Evolutionary conservation across 2,113 vertebrate genomes (phyloP).

Genomic region (Pelmatolapia mariae): DNA sequence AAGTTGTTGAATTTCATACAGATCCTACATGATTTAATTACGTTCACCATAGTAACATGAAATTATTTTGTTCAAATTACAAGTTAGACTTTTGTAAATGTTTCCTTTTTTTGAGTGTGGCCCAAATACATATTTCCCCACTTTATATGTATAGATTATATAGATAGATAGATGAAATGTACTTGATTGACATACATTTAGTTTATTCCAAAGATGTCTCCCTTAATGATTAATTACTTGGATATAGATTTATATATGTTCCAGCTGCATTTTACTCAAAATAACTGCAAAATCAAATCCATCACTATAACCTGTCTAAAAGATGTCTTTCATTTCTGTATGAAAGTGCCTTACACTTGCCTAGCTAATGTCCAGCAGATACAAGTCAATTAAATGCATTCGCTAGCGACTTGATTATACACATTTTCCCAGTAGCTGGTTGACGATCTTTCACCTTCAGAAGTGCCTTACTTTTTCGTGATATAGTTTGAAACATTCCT

Average conservation of each 20-base stretch:
- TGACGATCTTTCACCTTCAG: not conserved
- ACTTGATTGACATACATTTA: not conserved
- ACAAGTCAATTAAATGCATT: too few species aligned
- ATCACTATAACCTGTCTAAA: not conserved
- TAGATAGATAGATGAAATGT: not conserved
- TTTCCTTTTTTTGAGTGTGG: not conserved
- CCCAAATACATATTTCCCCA: not conserved
- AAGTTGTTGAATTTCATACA: not conserved
- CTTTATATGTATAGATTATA: not conserved
- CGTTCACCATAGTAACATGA: not conserved
- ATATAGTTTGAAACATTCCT: not conserved
- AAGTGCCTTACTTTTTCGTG: not conserved
- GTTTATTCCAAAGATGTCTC: not conserved
- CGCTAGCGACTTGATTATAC: too few species aligned
- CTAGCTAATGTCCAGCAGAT: too few species aligned
- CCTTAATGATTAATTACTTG: not conserved
- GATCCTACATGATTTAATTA: not conserved
- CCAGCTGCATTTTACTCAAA: not conserved
- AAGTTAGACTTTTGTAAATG: not conserved
- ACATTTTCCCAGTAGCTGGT: not conserved
- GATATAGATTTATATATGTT: not conserved
- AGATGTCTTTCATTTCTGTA: too few species aligned
- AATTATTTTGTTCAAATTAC: not conserved
- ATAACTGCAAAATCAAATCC: not conserved
- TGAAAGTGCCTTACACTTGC: too few species aligned